Percentiles rank a stretch among this genome's conserved stretches.
These are phyloP conservation scores for Enoplosus armatus DNA, from an alignment of 2,797 vertebrate species.

Conservation along the genomic window DNA sequence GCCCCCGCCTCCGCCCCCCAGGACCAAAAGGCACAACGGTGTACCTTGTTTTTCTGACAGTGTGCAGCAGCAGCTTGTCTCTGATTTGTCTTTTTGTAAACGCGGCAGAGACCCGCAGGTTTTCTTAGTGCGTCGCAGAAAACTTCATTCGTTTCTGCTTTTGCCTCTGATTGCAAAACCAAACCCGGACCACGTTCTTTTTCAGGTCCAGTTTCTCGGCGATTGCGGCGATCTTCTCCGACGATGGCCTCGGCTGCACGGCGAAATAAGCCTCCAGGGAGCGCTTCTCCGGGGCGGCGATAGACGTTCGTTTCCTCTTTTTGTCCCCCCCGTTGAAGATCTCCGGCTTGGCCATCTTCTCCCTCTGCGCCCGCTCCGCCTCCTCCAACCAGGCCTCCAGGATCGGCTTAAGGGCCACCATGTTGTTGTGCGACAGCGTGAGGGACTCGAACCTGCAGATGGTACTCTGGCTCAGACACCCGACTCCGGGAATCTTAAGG, in stretches of 20 bases:
- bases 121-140: constrained; percentile 90
- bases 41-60: constrained; percentile 65
- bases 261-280: constrained; percentile 94
- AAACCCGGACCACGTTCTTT: constrained; percentile 95
- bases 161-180: constrained; percentile 96
- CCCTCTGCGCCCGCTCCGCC: constrained; percentile 92
- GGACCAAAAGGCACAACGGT: constrained; percentile 37
- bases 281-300: constrained; percentile 93
- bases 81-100: constrained; percentile 57
- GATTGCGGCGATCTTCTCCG: constrained; percentile 94
- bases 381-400: constrained; percentile 95
- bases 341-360: constrained; percentile 94
- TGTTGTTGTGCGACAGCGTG: constrained; percentile 95
- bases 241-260: constrained; percentile 92
- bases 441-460: constrained; percentile 97
- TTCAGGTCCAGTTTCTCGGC: constrained; percentile 96
- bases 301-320: constrained; percentile 93
- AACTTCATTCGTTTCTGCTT: constrained; percentile 98
- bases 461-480: constrained; percentile 94
- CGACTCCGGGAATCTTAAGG: constrained; percentile 94
- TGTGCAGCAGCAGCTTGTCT: constrained; percentile 55
- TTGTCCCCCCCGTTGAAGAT: constrained; percentile 92
- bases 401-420: constrained; percentile 95
- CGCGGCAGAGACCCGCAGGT: constrained; percentile 33
- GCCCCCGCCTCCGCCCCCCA: no score